These are phyloP conservation scores for Phrynocephalus forsythii DNA, from an alignment of 2,797 vertebrate species.

Conservation along the genomic window DNA sequence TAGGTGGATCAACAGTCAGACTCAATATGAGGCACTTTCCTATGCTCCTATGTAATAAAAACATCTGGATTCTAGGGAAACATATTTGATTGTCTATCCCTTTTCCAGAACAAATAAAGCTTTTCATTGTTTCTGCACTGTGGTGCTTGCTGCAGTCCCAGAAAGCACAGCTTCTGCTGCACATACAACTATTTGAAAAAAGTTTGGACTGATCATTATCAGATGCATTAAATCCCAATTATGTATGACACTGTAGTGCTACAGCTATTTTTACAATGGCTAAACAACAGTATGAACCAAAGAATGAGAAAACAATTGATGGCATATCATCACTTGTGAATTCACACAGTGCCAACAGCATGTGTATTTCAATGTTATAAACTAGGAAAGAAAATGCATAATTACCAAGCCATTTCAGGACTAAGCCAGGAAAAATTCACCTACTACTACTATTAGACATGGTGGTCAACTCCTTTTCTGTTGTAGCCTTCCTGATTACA, in stretches of 20 bases:
- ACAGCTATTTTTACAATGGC: too few species aligned
- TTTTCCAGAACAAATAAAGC: too few species aligned
- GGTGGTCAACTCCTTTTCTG: neutral
- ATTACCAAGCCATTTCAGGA: neutral
- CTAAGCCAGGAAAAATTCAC: neutral
- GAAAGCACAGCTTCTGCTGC: neutral
- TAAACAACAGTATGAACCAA: too few species aligned
- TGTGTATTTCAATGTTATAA: neutral
- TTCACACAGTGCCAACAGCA: neutral
- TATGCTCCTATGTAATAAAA: too few species aligned
- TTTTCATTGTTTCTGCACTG: neutral
- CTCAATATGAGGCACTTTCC: too few species aligned
- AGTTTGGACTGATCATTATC: neutral
- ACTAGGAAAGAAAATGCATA: neutral
- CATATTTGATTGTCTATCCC: too few species aligned
- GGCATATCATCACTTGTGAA: neutral
- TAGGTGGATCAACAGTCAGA: too few species aligned
- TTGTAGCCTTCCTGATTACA: too few species aligned
- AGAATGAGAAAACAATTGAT: too few species aligned
- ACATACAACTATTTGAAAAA: neutral
- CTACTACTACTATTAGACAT: neutral
- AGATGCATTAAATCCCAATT: neutral
- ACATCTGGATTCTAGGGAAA: too few species aligned
- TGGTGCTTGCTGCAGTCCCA: neutral
- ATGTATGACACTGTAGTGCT: neutral